Evolutionary conservation across 1,140 invertebrate species (phyloP), one percentile per base, ranked within the genome.

Genomic region (Bombus huntii): DNA sequence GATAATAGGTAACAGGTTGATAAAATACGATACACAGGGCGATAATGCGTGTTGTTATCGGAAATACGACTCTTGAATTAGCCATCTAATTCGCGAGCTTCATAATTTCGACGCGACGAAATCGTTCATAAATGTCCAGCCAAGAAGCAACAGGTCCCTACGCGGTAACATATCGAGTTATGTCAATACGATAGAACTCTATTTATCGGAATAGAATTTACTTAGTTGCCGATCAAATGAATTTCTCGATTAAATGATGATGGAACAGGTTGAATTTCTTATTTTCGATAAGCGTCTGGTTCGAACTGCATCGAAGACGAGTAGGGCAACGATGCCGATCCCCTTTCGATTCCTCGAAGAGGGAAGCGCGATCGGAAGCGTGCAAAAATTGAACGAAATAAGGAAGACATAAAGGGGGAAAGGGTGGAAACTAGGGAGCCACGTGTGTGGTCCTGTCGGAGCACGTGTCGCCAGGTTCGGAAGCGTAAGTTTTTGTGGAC

Each of bases 381-480:
- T 15, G 15, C 59, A 83, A 83, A 80, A 85, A 85, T 85, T 44
- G 31, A 31, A 25, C 71, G 68, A 80, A 73, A 66, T 73, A 53
- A 81, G 66, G 78, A 81, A 85, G 74, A 85, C 83, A 80, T 80
- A 80, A 78, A 84, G 57, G 42, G 18, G 57, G 37, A 22, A 25
- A n/a, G 31, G 9, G 42, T 78, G 57, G 37, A 77, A 57, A 28
- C 66, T 62, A 53, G 10, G 42, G 80, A 66, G 89, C 92, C 86
- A 92, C 88, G 92, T 93, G 93, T 94, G 93, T 94, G 93, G 93
- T 94, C 93, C 65, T 62, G 37, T 53, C 73, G 59, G 66, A 92
- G 90, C 93, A 93, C 91, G 93, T 93, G 93, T 94, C 89, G 90
- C 22, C 39, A 28, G 47, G 74, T 73, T 83, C 86, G 76, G 72